Conservation (phyloP, 2,888 invertebrate species). For the Heliconius cydno region DNA sequence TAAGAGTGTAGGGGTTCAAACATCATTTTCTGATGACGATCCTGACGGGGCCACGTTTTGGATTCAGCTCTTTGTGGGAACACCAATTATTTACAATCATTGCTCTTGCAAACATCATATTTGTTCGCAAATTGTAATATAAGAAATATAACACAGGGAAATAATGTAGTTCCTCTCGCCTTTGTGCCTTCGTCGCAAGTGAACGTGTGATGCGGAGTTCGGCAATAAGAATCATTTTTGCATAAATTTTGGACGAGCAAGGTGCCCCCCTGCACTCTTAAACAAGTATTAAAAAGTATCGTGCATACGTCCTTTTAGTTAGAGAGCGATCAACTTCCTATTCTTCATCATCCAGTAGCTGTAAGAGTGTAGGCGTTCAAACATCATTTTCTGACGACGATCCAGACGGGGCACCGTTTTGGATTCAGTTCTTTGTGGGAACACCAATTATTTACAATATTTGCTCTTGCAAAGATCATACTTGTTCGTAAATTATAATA, state of each 20-base stretch:
- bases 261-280: no score
- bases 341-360: not conserved
- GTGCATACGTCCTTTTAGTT: no score
- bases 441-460: slow-evolving; percentile 27
- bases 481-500: slow-evolving; percentile 1
- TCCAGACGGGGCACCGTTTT: slow-evolving; percentile 9
- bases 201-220: no score
- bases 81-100: slow-evolving; percentile 20
- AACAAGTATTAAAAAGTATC: no score
- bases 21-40: slow-evolving; percentile 30
- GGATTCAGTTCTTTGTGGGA: slow-evolving; percentile 32
- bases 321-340: slow-evolving; percentile 8
- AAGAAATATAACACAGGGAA: not conserved
- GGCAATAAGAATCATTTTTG: no score
- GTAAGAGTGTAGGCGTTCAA: not conserved
- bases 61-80: slow-evolving; percentile 30
- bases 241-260: no score
- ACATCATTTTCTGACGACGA: slow-evolving; percentile 30
- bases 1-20: not conserved
- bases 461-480: slow-evolving; percentile 32
- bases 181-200: no score
- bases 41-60: slow-evolving; percentile 16
- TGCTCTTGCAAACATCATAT: slow-evolving; percentile 32
- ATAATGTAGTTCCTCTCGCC: not conserved
- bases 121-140: not conserved